These are phyloP conservation scores for Neelides folsomi DNA, from an alignment of 2,888 invertebrate genomes.

Conservation along the genomic window DNA sequence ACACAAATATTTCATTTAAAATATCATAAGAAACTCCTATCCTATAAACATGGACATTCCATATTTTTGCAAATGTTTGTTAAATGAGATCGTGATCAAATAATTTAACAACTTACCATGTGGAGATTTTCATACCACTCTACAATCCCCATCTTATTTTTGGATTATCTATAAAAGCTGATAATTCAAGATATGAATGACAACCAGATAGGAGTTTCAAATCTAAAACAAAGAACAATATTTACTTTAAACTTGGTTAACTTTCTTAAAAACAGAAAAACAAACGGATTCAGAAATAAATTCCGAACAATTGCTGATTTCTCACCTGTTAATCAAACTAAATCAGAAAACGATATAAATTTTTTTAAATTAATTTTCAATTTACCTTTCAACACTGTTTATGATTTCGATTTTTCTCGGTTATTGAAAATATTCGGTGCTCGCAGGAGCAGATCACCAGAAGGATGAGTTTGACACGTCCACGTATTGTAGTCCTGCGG, in stretches of 20 bases:
- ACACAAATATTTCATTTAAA: conserved; percentile 4
- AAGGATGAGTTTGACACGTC: too few species aligned
- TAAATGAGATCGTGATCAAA: conserved; percentile 1
- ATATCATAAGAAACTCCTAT: background rate
- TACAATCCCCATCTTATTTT: conserved; percentile 22
- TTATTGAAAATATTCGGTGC: conserved; percentile 5
- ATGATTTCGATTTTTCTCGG: background rate
- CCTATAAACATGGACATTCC: too few species aligned
- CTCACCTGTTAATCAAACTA: too few species aligned
- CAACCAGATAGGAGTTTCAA: too few species aligned
- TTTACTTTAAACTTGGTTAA: background rate
- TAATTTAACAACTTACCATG: conserved; percentile 37
- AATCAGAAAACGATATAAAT: too few species aligned
- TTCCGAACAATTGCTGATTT: too few species aligned
- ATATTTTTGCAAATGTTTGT: too few species aligned
- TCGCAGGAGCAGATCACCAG: background rate
- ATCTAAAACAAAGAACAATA: background rate
- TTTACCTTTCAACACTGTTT: too few species aligned
- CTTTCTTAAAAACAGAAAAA: background rate
- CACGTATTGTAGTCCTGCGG: too few species aligned
- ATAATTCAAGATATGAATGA: too few species aligned
- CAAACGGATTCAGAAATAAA: background rate
- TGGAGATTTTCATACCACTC: conserved; percentile 34
- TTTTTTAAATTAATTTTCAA: too few species aligned
- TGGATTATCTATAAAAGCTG: background rate